Base-by-base conservation (phyloP, 2,888 invertebrate species). In the Yponomeuta cagnagella region DNA sequence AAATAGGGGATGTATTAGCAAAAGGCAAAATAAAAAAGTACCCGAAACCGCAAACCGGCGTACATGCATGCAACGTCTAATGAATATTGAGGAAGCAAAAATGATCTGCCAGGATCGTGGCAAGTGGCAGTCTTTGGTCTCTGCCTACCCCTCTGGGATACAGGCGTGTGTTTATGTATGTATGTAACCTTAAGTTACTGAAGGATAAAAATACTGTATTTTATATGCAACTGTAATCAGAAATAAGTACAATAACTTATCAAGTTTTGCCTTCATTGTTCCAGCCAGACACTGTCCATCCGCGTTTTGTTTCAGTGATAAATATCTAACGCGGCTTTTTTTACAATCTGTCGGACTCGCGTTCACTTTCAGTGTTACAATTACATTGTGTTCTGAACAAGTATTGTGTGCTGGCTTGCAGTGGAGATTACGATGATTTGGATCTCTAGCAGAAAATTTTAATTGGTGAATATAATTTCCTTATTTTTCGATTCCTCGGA, bases 231-330 rank as follows among this genome's bases (percentile, higher is more conserved):
- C 30, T 64, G 33, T 67, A 33, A 37, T 31, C 33, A 67, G 15
- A 67, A 67, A 37, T 67, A 67, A 67, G 43, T 67, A 67, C 37
- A 67, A 43, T 37, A 67, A 67, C 37, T 67, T 43, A 67, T 12
- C 15, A 43, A 67, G n/a, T n/a, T n/a, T 37, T 23, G 4, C 52
- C 52, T 12, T 52, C 68, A 68, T 58, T 68, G 68, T 68, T 52
- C 68, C 12, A 48, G 23, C 31, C 30, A 48, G 48, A 9, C 30
- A 23, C 30, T 68, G 12, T 43, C 52, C 68, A 68, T 68, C 68
- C 68, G 48, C 68, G 52, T 68, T 68, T 52, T 68, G 52, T 52
- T 52, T 52, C 10, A 48, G n/a, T 52, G 68, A 68, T 68, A 30
- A 15, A 52, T 68, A 68, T 68, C 68, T 68, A 48, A 43, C 37